Percentiles rank a stretch among this genome's conserved stretches.
phyloP scores from a whole-genome alignment of 2,797 vertebrate genomes.

The Sebastes matsubarae region DNA sequence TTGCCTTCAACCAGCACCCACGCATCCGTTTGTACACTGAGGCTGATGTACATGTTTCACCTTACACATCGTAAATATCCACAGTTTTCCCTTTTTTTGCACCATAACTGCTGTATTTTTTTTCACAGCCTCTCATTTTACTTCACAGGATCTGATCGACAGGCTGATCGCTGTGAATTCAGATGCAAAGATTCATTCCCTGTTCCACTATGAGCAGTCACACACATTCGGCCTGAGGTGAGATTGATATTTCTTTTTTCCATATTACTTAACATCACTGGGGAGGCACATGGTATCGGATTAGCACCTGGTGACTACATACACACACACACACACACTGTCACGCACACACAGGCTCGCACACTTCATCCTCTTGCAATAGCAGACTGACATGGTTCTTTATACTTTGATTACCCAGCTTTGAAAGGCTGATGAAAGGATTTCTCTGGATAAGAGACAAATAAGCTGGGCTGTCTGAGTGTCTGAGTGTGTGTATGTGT shows the following conservation, averaged over 20 bases:
- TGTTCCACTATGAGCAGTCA: conserved; percentile 96
- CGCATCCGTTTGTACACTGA: conserved; percentile 6
- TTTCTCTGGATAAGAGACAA: conserved; percentile 59
- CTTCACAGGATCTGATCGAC: conserved; percentile 91
- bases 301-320: conserved; percentile 43
- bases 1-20: conserved; percentile 15
- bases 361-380: conserved; percentile 37
- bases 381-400: conserved; percentile 61
- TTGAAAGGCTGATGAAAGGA: conserved; percentile 63
- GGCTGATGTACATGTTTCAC: conserved; percentile 24
- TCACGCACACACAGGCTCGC: conserved; percentile 7
- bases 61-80: conserved; percentile 16
- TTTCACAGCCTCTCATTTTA: conserved; percentile 50
- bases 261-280: conserved; percentile 33
- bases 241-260: conserved; percentile 55
- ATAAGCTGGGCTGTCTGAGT: not conserved
- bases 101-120: not conserved
- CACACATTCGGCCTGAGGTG: conserved; percentile 97
- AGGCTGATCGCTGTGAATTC: conserved; percentile 94
- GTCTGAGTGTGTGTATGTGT: not conserved
- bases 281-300: conserved; percentile 20
- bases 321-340: not conserved
- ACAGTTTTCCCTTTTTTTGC: conserved; percentile 12
- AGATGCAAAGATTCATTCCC: conserved; percentile 92
- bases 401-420: conserved; percentile 63